Percentiles rank a stretch among this genome's conserved stretches.
Evolutionary conservation across 2,888 invertebrate genomes (phyloP).

Genomic region (Aplocera efformata): DNA sequence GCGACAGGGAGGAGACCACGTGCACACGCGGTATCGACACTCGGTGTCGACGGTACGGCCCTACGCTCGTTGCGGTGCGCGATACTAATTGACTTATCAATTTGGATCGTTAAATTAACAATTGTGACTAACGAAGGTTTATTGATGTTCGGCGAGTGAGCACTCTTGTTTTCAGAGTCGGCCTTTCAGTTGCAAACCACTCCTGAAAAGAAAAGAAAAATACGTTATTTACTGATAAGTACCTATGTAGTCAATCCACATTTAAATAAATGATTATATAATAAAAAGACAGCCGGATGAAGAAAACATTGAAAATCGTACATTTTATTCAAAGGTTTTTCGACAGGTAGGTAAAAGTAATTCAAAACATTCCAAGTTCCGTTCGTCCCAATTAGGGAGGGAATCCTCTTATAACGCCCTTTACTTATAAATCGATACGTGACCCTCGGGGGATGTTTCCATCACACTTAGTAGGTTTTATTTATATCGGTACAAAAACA

Average conservation of each 20-base stretch:
- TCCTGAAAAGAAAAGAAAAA: slow-evolving; percentile 62
- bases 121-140: slow-evolving; percentile 47
- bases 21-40: slow-evolving; percentile 62
- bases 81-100: slow-evolving; percentile 49
- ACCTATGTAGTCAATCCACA: not conserved
- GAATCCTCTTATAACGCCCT: slow-evolving; percentile 46
- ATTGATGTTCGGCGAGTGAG: slow-evolving; percentile 49
- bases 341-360: slow-evolving; percentile 26
- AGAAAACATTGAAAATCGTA: slow-evolving; percentile 6
- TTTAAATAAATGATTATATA: slow-evolving; percentile 5
- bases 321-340: slow-evolving; percentile 25
- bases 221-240: slow-evolving; percentile 10
- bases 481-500: slow-evolving; percentile 24
- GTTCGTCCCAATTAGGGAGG: slow-evolving; percentile 44
- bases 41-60: slow-evolving; percentile 55
- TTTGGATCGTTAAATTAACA: slow-evolving; percentile 40
- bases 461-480: slow-evolving; percentile 29
- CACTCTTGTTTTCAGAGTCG: slow-evolving; percentile 60
- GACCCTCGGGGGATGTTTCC: slow-evolving; percentile 34
- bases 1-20: slow-evolving; percentile 67
- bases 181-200: slow-evolving; percentile 64
- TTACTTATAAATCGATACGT: slow-evolving; percentile 42
- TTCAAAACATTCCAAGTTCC: slow-evolving; percentile 42
- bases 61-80: slow-evolving; percentile 48
- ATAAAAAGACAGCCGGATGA: slow-evolving; percentile 44